Evolutionary conservation across 2,888 invertebrate species (phyloP).

Genomic region (Xestia xanthographa): DNA sequence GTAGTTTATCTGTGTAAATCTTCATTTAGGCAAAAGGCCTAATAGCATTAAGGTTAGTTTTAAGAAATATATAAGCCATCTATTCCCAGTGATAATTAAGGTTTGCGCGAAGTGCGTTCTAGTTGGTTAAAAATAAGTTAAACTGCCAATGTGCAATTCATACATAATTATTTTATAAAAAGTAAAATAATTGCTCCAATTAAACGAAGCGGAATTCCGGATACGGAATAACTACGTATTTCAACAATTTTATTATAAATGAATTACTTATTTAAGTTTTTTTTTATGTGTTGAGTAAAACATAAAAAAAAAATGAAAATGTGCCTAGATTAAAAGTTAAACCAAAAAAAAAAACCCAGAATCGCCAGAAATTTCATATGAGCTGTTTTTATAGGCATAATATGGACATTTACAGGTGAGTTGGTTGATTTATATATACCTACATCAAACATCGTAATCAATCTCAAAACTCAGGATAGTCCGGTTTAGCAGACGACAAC

Average conservation of each 20-base stretch:
- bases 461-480: too few relatives aligned
- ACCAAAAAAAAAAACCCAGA: too few relatives aligned
- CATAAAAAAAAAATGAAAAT: too few relatives aligned
- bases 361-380: too few relatives aligned
- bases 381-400: too few relatives aligned
- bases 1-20: neutral
- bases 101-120: neutral
- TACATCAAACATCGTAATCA: too few relatives aligned
- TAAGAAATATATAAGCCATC: conserved; percentile 23
- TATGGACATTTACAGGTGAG: too few relatives aligned
- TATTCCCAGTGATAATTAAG: conserved; percentile 62
- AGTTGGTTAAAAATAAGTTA: neutral
- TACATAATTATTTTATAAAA: neutral
- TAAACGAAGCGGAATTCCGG: conserved; percentile 22
- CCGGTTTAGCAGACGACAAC: too few relatives aligned
- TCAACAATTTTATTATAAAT: neutral
- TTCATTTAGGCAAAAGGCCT: neutral
- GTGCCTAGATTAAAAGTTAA: neutral
- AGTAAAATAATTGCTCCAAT: neutral
- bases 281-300: too few relatives aligned
- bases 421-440: too few relatives aligned
- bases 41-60: conserved; percentile 9
- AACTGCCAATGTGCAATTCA: conserved; percentile 26
- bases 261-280: neutral
- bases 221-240: neutral